phyloP scores from a whole-genome alignment of 1,140 invertebrate species.

The Pseudoatta argentina region DNA sequence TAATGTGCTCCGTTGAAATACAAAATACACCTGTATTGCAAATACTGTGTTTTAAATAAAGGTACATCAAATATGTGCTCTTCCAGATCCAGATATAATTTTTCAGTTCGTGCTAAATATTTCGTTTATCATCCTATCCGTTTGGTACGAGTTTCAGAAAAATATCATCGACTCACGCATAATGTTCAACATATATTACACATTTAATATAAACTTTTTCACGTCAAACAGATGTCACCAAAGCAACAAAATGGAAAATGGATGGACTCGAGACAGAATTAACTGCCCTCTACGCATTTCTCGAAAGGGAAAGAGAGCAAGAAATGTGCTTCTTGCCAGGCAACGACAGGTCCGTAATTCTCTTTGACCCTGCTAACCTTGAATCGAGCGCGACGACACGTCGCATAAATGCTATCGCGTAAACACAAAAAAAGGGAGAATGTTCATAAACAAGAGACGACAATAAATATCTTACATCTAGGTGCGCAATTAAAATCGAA shows the following conservation, averaged over 20 bases:
- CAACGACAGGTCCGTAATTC: conserved; percentile 60
- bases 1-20: no score
- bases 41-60: no score
- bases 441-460: conserved; percentile 35
- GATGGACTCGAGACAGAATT: conserved; percentile 2
- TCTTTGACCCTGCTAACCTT: conserved; percentile 72
- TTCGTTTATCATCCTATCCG: not conserved
- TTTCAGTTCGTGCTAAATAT: not conserved
- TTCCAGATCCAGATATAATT: no score
- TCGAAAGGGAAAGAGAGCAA: conserved; percentile 17
- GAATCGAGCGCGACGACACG: conserved; percentile 56
- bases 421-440: conserved; percentile 52
- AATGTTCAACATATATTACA: not conserved
- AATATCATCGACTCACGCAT: not conserved
- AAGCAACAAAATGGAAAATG: conserved; percentile 24
- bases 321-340: conserved; percentile 20
- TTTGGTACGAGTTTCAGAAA: not conserved
- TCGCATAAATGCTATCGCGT: conserved; percentile 40
- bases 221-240: not conserved
- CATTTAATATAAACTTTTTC: not conserved
- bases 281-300: conserved; percentile 15
- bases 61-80: no score
- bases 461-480: conserved; percentile 17
- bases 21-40: no score
- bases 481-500: not conserved